Base-by-base conservation (phyloP, 1,140 invertebrate genomes). In the Trichoplusia ni region DNA sequence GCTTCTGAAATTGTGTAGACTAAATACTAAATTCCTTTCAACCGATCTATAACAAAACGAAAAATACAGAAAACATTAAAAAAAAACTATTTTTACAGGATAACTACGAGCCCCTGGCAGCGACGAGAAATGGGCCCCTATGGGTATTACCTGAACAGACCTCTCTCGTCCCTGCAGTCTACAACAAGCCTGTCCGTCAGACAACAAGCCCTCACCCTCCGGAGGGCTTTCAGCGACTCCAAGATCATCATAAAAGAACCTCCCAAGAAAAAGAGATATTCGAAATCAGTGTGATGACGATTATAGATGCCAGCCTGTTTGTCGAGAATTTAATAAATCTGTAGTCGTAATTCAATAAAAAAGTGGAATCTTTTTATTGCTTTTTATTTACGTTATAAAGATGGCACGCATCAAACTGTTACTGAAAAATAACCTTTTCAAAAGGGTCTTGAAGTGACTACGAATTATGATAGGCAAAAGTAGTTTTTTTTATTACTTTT, bases 51-150 rank as follows among this genome's bases (percentile, higher is more conserved):
- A n/a, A 40, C n/a, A n/a, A n/a, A n/a, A n/a, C n/a, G n/a, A n/a
- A n/a, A n/a, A n/a, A n/a, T n/a, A n/a, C n/a, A n/a, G n/a, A n/a
- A n/a, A n/a, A n/a, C n/a, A n/a, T n/a, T 13, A 1, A 0, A 0
- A 5, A 23, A 8, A n/a, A 8, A 9, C 29, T 29, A n/a, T 16
- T 47, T 31, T 44, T 59, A 35, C 67, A 79, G 77, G 77, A 77
- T 79, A 35, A 90, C 84, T 2, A 82, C 83, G 13, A 85, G 68
- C 13, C 87, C 87, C 0, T 87, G 84, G 83, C 83, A 84, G 16
- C 77, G 85, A 2, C 77, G 84, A 0, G 87, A 90, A 58, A 82
- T 90, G 86, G 87, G 87, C 1, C 77, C 86, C 0, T 86, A 87
- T 62, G 87, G 84, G 7, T 90, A 90, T 64, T 90, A 90, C 54